Percentiles rank a stretch among this genome's conserved stretches.
phyloP scores from a whole-genome alignment of 2,888 invertebrate species.

The Pantelozetes paolii region DNA sequence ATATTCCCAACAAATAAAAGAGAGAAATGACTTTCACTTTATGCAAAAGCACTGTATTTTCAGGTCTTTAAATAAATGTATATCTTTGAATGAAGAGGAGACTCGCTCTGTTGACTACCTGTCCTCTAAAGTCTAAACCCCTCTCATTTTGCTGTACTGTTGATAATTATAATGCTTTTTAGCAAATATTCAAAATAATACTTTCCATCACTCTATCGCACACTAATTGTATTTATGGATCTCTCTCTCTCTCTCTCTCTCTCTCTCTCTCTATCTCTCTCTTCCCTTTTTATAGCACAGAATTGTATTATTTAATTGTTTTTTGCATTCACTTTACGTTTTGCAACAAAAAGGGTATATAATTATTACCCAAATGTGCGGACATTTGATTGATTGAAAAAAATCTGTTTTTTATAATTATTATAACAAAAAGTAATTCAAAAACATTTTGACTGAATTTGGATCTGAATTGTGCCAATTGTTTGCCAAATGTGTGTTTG shows the following conservation, averaged over 20 bases:
- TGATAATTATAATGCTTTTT: background rate
- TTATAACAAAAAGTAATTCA: too few species aligned
- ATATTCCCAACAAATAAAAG: background rate
- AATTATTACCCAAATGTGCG: background rate
- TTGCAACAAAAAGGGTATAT: too few species aligned
- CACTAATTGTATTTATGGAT: background rate
- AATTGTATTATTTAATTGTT: background rate
- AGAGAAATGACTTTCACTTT: background rate
- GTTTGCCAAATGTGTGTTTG: too few species aligned
- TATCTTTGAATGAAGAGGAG: too few species aligned
- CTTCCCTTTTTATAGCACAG: background rate
- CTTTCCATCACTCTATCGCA: background rate
- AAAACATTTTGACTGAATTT: too few species aligned
- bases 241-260: conserved; percentile 13
- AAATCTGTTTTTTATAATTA: background rate
- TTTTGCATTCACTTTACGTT: too few species aligned
- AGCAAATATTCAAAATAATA: background rate
- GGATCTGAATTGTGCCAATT: too few species aligned
- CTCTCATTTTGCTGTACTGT: background rate
- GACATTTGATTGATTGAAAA: background rate
- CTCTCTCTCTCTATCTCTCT: background rate
- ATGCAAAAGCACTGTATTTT: too few species aligned
- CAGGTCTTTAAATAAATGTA: too few species aligned
- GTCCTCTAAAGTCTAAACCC: background rate
- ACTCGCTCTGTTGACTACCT: conserved; percentile 20